phyloP scores from a whole-genome alignment of 2,888 invertebrate species.

The Clostera curtula region DNA sequence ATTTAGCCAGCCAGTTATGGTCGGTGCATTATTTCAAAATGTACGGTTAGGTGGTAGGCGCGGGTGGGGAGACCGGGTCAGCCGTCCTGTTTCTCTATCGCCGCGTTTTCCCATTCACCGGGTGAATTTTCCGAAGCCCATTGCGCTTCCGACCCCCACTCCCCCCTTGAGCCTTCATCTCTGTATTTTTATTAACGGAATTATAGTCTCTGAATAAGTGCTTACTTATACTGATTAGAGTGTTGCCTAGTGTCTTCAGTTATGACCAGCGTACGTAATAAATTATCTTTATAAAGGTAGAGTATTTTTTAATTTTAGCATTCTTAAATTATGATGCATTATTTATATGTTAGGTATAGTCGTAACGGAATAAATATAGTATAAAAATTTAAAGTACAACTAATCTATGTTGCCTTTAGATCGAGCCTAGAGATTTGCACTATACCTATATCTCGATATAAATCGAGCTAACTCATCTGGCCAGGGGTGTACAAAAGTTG shows the following conservation, averaged over 20 bases:
- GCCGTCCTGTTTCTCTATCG: constrained; percentile 69
- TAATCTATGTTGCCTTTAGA: no score
- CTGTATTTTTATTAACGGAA: constrained; percentile 72
- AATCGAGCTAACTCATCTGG: no score
- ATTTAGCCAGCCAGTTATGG: constrained; percentile 26
- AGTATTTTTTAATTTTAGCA: no score
- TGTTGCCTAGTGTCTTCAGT: constrained; percentile 15
- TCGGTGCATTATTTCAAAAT: constrained; percentile 68
- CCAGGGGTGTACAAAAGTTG: no score
- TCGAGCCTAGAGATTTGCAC: no score
- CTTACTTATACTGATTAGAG: constrained; percentile 69
- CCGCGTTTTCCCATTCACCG: constrained; percentile 71
- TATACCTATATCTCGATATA: no score
- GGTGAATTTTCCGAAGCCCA: constrained; percentile 72
- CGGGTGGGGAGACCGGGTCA: constrained; percentile 48
- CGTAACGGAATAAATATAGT: no score
- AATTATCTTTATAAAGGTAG: no score
- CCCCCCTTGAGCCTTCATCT: constrained; percentile 46
- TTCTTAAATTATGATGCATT: no score
- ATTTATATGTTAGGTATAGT: no score
- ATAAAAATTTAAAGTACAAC: no score
- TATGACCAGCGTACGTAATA: constrained; percentile 5
- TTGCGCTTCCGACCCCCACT: constrained; percentile 53
- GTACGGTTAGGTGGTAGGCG: constrained; percentile 45
- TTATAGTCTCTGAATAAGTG: constrained; percentile 65